phyloP scores from a whole-genome alignment of 2,113 vertebrate species.

The Cacatua alba region DNA sequence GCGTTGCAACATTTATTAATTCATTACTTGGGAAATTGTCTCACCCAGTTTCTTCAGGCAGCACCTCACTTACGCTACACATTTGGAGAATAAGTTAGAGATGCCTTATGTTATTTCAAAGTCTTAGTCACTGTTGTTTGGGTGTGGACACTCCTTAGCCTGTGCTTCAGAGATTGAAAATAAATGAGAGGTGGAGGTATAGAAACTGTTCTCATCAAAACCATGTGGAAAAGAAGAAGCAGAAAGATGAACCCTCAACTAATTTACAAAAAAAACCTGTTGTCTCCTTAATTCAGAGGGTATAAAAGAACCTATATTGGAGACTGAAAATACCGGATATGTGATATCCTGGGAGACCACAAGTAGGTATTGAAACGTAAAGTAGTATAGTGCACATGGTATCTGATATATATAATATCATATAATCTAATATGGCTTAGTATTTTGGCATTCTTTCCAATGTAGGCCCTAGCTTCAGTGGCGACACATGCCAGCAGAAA shows the following conservation, averaged over 20 bases:
- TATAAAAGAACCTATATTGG: not conserved
- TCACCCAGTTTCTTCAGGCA: conserved; percentile 71
- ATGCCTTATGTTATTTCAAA: conserved; percentile 61
- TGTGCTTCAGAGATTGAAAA: conserved; percentile 47
- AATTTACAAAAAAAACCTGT: not conserved
- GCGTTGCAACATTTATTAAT: conserved; percentile 62
- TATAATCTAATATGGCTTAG: not conserved
- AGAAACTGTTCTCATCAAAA: conserved; percentile 21
- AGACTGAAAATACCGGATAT: not conserved
- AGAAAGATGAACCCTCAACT: conserved; percentile 15
- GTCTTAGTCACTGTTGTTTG: conserved; percentile 59
- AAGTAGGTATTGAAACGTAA: not conserved
- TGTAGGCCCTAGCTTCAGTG: not conserved
- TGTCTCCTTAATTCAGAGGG: not conserved
- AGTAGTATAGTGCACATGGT: not conserved
- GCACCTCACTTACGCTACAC: conserved; percentile 66
- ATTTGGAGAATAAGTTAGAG: conserved; percentile 41
- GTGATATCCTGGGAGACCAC: not conserved
- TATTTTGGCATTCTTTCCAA: not conserved
- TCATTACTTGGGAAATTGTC: conserved; percentile 70
- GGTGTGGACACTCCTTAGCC: conserved; percentile 43
- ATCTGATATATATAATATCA: not conserved
- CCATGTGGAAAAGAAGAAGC: not conserved
- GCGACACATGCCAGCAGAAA: not conserved
- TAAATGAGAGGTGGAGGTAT: conserved; percentile 28